Base-by-base conservation (phyloP, 2,113 vertebrate species). In the Pimephales promelas region DNA sequence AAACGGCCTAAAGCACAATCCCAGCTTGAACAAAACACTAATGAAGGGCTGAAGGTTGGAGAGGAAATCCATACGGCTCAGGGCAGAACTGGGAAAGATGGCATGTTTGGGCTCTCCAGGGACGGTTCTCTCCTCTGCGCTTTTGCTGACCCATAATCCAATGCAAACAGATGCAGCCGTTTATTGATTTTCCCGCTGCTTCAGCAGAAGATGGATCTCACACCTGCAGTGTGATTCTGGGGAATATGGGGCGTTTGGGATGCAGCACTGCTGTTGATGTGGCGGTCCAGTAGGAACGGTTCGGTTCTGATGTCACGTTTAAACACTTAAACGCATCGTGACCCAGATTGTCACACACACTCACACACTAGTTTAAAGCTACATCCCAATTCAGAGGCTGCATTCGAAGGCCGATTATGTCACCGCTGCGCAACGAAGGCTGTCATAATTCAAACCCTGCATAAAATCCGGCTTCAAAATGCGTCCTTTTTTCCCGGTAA, bases 61-160 rank as follows among this genome's bases (percentile, higher is more conserved):
- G 68, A 52, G 57, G 18, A 57, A 82, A 66, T 59, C 70, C 22
- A 81, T 70, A 72, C n/a, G 59, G 28, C 71, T 76, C 49, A 2
- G 75, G 73, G 31, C 75, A 79, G 61, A 85, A 83, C 47, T 61
- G 43, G 31, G 84, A 83, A 26, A 54, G 26, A 56, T 59, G 84
- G 34, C 59, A 79, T 56, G 87, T 85, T 85, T 82, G 87, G 81
- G 28, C 66, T 82, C 89, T 73, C 85, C 16, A 80, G 87, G 83
- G 85, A 85, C 9, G 36, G 31, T 59, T 49, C 87, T 88, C 85
- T 79, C 81, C 84, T 86, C 62, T 66, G 80, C 47, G 8, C 5
- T 90, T 93, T 85, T 93, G 90, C 91, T 92, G 92, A 93, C 87
- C 89, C 87, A 88, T 77, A 88, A 89, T 85, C 83, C 61, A 87